Percentiles rank a stretch among this genome's conserved stretches.
These are phyloP conservation scores for Seladonia tumulorum DNA, from an alignment of 2,888 invertebrate genomes.

Conservation along the genomic window DNA sequence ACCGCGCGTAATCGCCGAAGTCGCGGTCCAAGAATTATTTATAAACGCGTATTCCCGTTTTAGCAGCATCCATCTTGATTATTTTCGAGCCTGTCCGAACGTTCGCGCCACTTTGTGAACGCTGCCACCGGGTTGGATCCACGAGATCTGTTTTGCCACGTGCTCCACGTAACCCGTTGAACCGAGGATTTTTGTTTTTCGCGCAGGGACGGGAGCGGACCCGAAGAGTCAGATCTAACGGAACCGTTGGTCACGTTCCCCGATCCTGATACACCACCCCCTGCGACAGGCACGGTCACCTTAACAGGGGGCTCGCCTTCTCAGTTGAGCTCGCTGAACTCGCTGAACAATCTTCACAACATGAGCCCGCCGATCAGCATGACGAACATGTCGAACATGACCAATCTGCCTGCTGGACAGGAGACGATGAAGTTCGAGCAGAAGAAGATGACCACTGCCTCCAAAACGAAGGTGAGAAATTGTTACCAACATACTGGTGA, in stretches of 20 bases:
- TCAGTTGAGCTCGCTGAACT: slow-evolving; percentile 84
- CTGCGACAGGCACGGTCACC: slow-evolving; percentile 84
- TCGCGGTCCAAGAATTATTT: slow-evolving; percentile 52
- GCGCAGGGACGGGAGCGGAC: slow-evolving; percentile 76
- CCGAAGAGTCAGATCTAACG: slow-evolving; percentile 80
- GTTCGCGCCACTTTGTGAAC: slow-evolving; percentile 14
- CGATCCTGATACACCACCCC: slow-evolving; percentile 91
- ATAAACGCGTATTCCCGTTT: slow-evolving; percentile 47
- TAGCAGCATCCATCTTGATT: slow-evolving; percentile 38
- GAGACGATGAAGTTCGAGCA: slow-evolving; percentile 93
- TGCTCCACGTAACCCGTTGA: background rate
- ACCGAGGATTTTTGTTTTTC: background rate
- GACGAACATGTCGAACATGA: slow-evolving; percentile 80
- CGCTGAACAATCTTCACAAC: slow-evolving; percentile 77
- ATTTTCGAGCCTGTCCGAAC: slow-evolving; percentile 33
- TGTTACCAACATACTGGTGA: no score
- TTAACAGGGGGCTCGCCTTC: slow-evolving; percentile 80
- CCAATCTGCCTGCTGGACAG: slow-evolving; percentile 79
- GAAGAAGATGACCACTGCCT: slow-evolving; percentile 92
- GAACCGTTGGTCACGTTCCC: slow-evolving; percentile 93
- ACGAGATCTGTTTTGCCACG: background rate
- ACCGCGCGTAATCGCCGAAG: slow-evolving; percentile 29
- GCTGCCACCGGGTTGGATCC: background rate
- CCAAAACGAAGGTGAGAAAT: slow-evolving; percentile 88
- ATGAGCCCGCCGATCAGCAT: slow-evolving; percentile 78